Base-by-base conservation (phyloP, 2,797 vertebrate species). In the Falco cherrug region DNA sequence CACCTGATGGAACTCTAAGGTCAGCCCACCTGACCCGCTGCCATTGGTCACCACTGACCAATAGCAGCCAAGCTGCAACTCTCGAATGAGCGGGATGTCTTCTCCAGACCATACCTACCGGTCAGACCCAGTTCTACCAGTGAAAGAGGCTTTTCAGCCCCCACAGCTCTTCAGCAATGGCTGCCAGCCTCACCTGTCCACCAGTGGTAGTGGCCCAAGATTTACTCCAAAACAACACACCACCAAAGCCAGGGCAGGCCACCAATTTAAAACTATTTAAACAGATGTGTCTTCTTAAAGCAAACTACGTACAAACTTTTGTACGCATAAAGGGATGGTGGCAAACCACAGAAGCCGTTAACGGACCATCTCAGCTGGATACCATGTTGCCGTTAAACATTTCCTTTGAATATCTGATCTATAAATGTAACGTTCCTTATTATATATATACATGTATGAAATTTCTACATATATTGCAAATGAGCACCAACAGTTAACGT, bases 1-100 rank as follows among this genome's bases (percentile, higher is more conserved):
- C 45, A 45, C 8, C 17, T 45, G 43, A 45, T 17, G 2, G 48
- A 63, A 71, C 47, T 22, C 0, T 19, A 10, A 8, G 48, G 51
- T 31, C 7, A 59, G 26, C 53, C 59, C 57, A 54, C 18, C 1
- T 2, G 26, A 77, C n/a, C 37, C 39, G 20, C 17, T n/a, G 33
- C 51, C 19, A 8, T 10, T 22, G 2, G 2, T 33, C 1, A 3
- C 35, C 41, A 25, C 39, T 0, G 0, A 56, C 19, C 20, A 25
- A 61, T 25, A 26, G 54, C 35, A 82, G 64, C 25, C 13, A 3
- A 56, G 43, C 28, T 59, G 54, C 0, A 3, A 6, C 63, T 16
- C 22, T 16, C 13, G 19, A 77, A 29, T 0, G 3, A 43, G 28
- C 4, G 4, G 56, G 64, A 54, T 25, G 28, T 35, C 68, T 51